Percentiles rank a stretch among this genome's conserved stretches.
Evolutionary conservation across 1,140 invertebrate species (phyloP).

Genomic region (Uloborus diversus): DNA sequence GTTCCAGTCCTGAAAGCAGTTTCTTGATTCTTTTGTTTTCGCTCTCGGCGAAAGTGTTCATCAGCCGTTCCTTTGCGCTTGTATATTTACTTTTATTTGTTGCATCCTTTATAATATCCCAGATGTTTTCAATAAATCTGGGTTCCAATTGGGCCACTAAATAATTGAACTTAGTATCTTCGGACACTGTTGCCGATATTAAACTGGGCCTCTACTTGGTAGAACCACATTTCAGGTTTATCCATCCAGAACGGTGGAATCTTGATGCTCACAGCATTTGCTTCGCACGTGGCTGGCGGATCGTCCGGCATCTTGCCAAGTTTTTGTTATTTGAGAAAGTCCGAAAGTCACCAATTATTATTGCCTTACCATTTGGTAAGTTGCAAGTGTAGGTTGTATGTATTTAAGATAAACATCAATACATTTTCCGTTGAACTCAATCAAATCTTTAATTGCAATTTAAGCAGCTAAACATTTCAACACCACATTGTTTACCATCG

Average conservation of each 20-base stretch:
- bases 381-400: too few relatives aligned
- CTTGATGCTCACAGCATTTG: conserved; percentile 5
- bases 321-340: too few relatives aligned
- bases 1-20: neutral
- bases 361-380: too few relatives aligned
- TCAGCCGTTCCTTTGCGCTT: neutral
- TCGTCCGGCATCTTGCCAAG: too few relatives aligned
- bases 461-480: too few relatives aligned
- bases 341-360: too few relatives aligned
- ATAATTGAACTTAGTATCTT: conserved; percentile 38
- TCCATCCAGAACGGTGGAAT: conserved; percentile 24
- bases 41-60: neutral
- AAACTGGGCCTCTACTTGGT: conserved; percentile 24
- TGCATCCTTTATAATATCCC: neutral
- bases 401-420: too few relatives aligned
- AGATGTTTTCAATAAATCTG: conserved; percentile 5
- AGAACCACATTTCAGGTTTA: conserved; percentile 33
- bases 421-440: too few relatives aligned
- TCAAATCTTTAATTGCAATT: too few relatives aligned
- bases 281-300: too few relatives aligned
- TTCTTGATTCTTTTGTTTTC: neutral
- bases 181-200: neutral
- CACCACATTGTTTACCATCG: too few relatives aligned
- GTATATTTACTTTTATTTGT: neutral
- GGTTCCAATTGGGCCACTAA: conserved; percentile 19